Evolutionary conservation across 2,797 vertebrate genomes (phyloP).

Genomic region (Syngnathus acus): DNA sequence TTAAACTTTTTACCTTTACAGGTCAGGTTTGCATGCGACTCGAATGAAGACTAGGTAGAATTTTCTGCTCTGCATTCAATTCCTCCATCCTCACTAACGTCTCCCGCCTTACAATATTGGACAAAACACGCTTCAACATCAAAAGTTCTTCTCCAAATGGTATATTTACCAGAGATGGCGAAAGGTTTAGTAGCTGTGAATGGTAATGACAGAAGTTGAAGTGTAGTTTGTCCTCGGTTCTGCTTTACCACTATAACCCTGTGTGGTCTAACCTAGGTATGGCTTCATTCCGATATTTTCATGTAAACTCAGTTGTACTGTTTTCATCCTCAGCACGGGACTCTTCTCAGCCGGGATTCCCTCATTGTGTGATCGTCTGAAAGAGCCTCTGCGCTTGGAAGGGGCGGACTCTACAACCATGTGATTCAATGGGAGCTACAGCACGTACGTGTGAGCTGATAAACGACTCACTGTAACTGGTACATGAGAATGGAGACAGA

Average conservation of each 20-base stretch:
- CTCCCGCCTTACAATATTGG: conserved; percentile 38
- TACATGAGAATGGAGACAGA: conserved; percentile 18
- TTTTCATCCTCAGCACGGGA: conserved; percentile 47
- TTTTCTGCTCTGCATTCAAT: conserved; percentile 42
- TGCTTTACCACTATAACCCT: conserved; percentile 30
- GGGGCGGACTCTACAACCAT: neutral
- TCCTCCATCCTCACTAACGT: conserved; percentile 34
- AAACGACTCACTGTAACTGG: neutral
- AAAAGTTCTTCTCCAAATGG: conserved; percentile 5
- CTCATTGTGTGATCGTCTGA: conserved; percentile 63
- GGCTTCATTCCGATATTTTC: neutral
- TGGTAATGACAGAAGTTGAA: conserved; percentile 9
- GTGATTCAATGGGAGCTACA: neutral
- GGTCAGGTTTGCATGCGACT: conserved; percentile 67
- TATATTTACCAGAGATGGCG: neutral
- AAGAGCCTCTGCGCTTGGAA: neutral
- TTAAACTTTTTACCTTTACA: conserved; percentile 60
- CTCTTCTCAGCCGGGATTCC: conserved; percentile 69
- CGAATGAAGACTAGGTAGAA: conserved; percentile 67
- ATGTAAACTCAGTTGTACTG: conserved; percentile 6
- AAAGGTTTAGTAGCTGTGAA: neutral
- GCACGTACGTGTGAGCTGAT: neutral
- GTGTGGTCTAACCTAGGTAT: conserved; percentile 28
- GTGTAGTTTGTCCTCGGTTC: conserved; percentile 48
- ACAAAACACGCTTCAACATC: conserved; percentile 31